Evolutionary conservation across 2,888 invertebrate genomes (phyloP).

Genomic region (Eustalomyia histrio): DNA sequence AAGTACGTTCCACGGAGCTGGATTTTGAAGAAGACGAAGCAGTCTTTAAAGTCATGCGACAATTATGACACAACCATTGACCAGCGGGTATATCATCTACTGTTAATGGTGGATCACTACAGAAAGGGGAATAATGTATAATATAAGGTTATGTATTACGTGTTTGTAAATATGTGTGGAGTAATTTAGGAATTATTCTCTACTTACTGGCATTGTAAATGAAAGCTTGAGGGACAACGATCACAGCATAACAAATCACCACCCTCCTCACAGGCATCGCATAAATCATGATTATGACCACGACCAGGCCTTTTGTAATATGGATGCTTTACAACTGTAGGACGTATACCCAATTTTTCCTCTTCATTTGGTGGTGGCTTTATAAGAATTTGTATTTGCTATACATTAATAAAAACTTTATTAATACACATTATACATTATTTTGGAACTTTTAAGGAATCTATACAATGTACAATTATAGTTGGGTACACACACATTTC

Average conservation of each 20-base stretch:
- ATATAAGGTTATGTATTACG: slow-evolving; percentile 45
- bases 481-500: slow-evolving; percentile 11
- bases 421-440: too few relatives aligned
- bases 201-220: slow-evolving; percentile 95
- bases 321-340: slow-evolving; percentile 86
- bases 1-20: slow-evolving; percentile 79
- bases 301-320: slow-evolving; percentile 92
- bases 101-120: slow-evolving; percentile 94
- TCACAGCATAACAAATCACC: slow-evolving; percentile 98
- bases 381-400: slow-evolving; percentile 94
- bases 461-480: neutral
- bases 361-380: slow-evolving; percentile 94
- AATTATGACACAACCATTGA: slow-evolving; percentile 94
- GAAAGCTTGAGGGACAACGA: slow-evolving; percentile 96
- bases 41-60: slow-evolving; percentile 80
- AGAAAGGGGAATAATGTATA: too few relatives aligned
- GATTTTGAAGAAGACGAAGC: slow-evolving; percentile 79
- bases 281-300: slow-evolving; percentile 94
- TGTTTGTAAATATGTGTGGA: too few relatives aligned
- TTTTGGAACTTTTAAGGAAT: too few relatives aligned
- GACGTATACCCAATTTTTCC: slow-evolving; percentile 80
- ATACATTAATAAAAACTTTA: slow-evolving; percentile 28
- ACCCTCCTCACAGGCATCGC: slow-evolving; percentile 96
- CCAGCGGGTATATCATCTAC: slow-evolving; percentile 94
- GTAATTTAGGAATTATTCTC: neutral